Evolutionary conservation across 2,888 invertebrate genomes (phyloP), one percentile per base, ranked within the genome.

Genomic region (Labia minor): DNA sequence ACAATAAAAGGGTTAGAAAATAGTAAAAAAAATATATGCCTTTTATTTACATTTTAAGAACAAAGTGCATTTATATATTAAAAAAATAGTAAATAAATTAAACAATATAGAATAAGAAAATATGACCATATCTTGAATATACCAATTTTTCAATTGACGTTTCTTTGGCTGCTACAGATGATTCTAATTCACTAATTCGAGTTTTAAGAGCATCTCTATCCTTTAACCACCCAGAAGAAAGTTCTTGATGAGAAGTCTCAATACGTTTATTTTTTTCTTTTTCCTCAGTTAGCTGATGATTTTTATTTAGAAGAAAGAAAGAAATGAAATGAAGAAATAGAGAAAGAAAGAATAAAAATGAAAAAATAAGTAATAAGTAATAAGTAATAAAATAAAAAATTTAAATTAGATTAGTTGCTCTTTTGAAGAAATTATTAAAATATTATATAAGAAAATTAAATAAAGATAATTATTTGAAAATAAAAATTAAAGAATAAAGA

Each of bases 111-210:
- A n/a, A n/a, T n/a, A n/a, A n/a, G n/a, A n/a, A n/a, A n/a, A n/a
- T n/a, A n/a, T n/a, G n/a, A n/a, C n/a, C n/a, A n/a, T n/a, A n/a
- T n/a, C n/a, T n/a, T n/a, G 26, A 26, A 26, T 26, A 73, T 82
- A 85, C 85, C 82, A 86, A 78, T 78, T 83, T 83, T 72, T 84
- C 82, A 71, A 86, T 82, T 75, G 83, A 81, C 73, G 79, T 79
- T 72, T 83, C 82, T 80, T 85, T 86, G 37, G 81, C 81, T 67
- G 81, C 79, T 74, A 85, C 78, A 67, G 80, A 82, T 68, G 80
- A 82, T 76, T 84, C 85, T 77, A 80, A 79, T 69, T 83, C 81
- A 65, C 79, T 80, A 72, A 85, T 79, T 76, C 85, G 76, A 18
- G 73, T 72, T 73, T 73, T 80, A 72, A 81, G 76, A 73, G 76